These are phyloP conservation scores for Torymus texanus DNA, from an alignment of 2,888 invertebrate genomes.

Conservation along the genomic window DNA sequence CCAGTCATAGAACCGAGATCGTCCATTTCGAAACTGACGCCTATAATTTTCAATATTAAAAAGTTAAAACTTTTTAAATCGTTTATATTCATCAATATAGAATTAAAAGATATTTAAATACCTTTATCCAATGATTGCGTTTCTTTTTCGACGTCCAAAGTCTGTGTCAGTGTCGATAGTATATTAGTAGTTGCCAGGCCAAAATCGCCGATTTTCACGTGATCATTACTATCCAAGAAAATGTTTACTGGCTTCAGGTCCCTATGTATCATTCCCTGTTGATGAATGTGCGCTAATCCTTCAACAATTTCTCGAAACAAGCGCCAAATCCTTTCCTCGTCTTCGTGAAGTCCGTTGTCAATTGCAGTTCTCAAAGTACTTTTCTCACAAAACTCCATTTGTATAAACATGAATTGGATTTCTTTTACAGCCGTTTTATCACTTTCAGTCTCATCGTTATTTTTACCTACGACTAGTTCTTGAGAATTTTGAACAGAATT, in stretches of 20 bases:
- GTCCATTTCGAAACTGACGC: constrained; percentile 49
- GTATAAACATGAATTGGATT: constrained; percentile 89
- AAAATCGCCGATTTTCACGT: constrained; percentile 98
- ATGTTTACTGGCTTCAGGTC: constrained; percentile 94
- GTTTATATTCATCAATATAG: constrained; percentile 1
- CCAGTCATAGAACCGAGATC: constrained; percentile 79
- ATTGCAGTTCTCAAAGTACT: constrained; percentile 93
- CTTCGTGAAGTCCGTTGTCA: constrained; percentile 86
- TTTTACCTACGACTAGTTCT: constrained; percentile 48
- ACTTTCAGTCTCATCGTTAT: constrained; percentile 51
- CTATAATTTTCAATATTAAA: constrained; percentile 5
- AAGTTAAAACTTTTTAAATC: not conserved
- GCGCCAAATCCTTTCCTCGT: constrained; percentile 90
- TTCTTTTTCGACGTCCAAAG: constrained; percentile 65
- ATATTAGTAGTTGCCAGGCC: constrained; percentile 93
- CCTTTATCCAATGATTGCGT: constrained; percentile 65
- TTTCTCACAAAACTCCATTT: constrained; percentile 99
- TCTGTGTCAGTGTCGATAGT: constrained; percentile 72
- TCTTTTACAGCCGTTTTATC: constrained; percentile 61
- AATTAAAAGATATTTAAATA: constrained; percentile 44
- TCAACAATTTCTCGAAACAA: constrained; percentile 96
- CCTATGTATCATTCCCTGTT: constrained; percentile 91
- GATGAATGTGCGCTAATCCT: constrained; percentile 92
- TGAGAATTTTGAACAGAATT: constrained; percentile 49
- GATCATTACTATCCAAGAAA: constrained; percentile 94